phyloP scores from a whole-genome alignment of 1,140 invertebrate genomes.

The Trichoplusia ni region DNA sequence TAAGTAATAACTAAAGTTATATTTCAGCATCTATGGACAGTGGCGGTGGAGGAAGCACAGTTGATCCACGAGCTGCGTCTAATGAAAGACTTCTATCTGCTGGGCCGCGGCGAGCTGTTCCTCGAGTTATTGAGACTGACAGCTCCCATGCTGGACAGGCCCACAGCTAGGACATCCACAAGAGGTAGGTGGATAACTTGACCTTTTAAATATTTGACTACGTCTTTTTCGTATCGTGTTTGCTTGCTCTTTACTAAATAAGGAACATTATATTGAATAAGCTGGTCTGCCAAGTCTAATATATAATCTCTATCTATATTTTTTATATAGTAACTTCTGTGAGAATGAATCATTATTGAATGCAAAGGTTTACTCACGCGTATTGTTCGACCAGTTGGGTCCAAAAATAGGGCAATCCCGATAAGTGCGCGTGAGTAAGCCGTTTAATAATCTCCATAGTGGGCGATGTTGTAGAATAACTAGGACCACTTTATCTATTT shows the following conservation, averaged over 20 bases:
- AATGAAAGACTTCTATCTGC: slow-evolving; percentile 89
- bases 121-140: slow-evolving; percentile 84
- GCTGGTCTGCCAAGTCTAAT: neutral
- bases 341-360: too few relatives aligned
- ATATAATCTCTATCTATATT: neutral
- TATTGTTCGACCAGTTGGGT: too few relatives aligned
- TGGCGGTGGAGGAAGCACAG: slow-evolving; percentile 88
- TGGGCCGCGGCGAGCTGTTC: slow-evolving; percentile 90
- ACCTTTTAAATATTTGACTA: neutral
- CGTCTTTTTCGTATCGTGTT: too few relatives aligned
- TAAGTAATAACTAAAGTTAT: slow-evolving; percentile 7
- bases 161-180: slow-evolving; percentile 68
- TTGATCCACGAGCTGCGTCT: slow-evolving; percentile 86
- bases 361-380: too few relatives aligned
- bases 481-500: too few relatives aligned
- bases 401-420: too few relatives aligned
- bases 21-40: slow-evolving; percentile 85
- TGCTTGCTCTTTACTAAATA: too few relatives aligned
- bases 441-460: too few relatives aligned
- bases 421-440: too few relatives aligned
- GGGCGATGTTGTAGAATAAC: too few relatives aligned
- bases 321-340: too few relatives aligned
- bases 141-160: slow-evolving; percentile 68
- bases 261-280: neutral
- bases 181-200: slow-evolving; percentile 56